A percentile compares a stretch with the other conserved stretches of the same genome.
Evolutionary conservation across 2,888 invertebrate genomes (phyloP).

Genomic region (Cosmopolites sordidus): DNA sequence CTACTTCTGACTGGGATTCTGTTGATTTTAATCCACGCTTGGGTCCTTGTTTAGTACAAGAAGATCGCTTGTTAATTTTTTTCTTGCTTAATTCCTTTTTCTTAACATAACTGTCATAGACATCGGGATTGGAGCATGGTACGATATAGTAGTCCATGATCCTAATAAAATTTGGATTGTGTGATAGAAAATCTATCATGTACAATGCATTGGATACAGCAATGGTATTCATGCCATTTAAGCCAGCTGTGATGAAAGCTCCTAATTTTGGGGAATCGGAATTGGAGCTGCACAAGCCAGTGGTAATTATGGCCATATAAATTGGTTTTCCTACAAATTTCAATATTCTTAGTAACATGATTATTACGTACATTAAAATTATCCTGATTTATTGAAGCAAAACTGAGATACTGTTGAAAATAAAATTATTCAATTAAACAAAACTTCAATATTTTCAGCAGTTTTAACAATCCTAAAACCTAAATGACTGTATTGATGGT

Average conservation of each 20-base stretch:
- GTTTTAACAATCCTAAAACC: too few species aligned
- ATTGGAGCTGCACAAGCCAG: not conserved
- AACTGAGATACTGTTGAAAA: not conserved
- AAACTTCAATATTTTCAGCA: too few species aligned
- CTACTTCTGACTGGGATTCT: not conserved
- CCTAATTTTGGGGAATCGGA: conserved; percentile 15
- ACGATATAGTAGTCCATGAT: conserved; percentile 34
- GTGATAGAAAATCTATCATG: conserved; percentile 32
- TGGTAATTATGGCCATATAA: conserved; percentile 23
- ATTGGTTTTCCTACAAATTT: conserved; percentile 26
- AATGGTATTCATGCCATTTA: conserved; percentile 31
- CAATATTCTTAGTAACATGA: too few species aligned
- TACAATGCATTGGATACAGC: conserved; percentile 32
- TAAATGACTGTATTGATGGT: too few species aligned
- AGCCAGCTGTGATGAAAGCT: conserved; percentile 32
- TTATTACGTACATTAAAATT: not conserved
- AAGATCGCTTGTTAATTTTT: not conserved
- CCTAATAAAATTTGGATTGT: conserved; percentile 25
- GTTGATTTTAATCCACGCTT: too few species aligned
- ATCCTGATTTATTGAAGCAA: not conserved
- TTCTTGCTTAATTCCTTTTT: too few species aligned
- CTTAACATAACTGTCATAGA: conserved; percentile 27
- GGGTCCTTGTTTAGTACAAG: not conserved
- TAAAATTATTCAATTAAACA: too few species aligned
- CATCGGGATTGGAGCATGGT: conserved; percentile 37